These are phyloP conservation scores for Prionchulus punctatus DNA, from an alignment of 2,888 invertebrate genomes.

Conservation along the genomic window DNA sequence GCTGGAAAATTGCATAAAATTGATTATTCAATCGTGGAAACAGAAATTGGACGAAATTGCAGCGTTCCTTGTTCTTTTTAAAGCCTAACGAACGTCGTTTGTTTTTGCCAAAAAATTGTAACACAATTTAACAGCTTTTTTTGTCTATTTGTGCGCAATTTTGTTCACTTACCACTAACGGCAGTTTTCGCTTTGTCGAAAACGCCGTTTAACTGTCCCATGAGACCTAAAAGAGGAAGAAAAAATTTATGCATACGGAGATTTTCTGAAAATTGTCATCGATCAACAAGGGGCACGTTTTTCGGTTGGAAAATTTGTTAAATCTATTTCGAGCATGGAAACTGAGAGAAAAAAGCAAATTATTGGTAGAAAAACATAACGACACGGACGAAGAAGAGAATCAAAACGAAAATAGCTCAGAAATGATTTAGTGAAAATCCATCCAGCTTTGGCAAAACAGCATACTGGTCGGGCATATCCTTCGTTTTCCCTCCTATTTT, in stretches of 20 bases:
- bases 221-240: slow-evolving; percentile 15
- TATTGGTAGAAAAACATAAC: no score
- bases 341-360: no score
- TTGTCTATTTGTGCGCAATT: background rate
- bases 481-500: no score
- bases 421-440: background rate
- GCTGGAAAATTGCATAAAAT: background rate
- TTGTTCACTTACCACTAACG: slow-evolving; percentile 22
- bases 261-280: background rate
- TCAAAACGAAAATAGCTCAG: background rate
- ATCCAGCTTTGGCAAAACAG: background rate
- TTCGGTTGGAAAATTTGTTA: no score
- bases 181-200: slow-evolving; percentile 32
- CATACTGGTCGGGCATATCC: no score
- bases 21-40: background rate
- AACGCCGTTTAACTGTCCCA: slow-evolving; percentile 30
- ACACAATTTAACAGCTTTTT: no score
- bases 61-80: background rate
- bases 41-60: background rate
- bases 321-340: no score
- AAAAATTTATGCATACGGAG: background rate
- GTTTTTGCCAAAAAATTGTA: no score
- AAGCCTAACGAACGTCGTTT: no score
- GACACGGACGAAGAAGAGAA: no score
- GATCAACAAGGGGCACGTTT: background rate